Base-by-base conservation (phyloP, 2,113 vertebrate genomes). In the Ceyx cyanopectus region DNA sequence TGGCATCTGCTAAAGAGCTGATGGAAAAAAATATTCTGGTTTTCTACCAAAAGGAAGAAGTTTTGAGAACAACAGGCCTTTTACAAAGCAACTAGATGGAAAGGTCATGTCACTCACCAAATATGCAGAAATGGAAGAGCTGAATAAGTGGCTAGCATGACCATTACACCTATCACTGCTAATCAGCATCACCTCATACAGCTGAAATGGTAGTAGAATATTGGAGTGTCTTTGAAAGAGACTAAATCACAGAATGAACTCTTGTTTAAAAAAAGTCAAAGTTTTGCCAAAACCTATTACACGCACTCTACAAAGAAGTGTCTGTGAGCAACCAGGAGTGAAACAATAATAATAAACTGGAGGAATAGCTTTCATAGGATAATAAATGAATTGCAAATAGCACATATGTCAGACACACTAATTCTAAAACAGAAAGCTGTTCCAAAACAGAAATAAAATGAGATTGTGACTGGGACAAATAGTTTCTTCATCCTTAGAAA, bases 361-460 rank as follows among this genome's bases (percentile, higher is more conserved):
- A 83, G 56, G 17, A 94, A 60, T 14, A 81, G 51, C 22, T 93
- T 94, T 80, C 63, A 56, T 5, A 34, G 46, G 13, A 21, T 92
- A 90, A 93, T 56, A 85, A 93, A 95, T 95, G 79, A 83, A 85
- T 93, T 91, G 65, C 56, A 90, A 94, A 93, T 80, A 82, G 46
- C 46, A 87, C 34, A 73, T 40, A 61, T 23, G 69, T 83, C 90
- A 95, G 79, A 30, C 23, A 76, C 54, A 32, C 76, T 67, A 74
- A 62, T 80, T 80, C 72, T 82, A 54, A 87, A 85, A 7, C 41
- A 85, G 56, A 85, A 91, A 93, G 56, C 37, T 40, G 24, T 67
- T 95, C 72, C 76, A 90, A 78, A 91, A 56, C 18, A 81, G 30
- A 76, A 91, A 84, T 45, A 68, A 92, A 91, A 73, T 50, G 41